phyloP scores from a whole-genome alignment of 2,888 invertebrate species.

The Cabera pusaria region DNA sequence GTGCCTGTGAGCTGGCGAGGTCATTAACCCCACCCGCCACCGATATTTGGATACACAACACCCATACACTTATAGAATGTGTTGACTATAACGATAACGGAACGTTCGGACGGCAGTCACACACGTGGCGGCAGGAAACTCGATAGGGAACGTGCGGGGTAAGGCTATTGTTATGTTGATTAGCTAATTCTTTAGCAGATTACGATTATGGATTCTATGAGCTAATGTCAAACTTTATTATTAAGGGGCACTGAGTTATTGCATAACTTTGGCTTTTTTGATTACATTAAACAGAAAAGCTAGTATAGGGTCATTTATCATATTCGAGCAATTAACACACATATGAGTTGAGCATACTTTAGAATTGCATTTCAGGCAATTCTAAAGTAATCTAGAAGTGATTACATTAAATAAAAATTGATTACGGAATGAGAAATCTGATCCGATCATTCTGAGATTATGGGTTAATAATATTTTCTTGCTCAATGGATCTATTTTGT shows the following conservation, averaged over 20 bases:
- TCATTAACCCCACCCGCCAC: slow-evolving; percentile 69
- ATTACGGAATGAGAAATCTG: too few relatives aligned
- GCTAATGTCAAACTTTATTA: slow-evolving; percentile 3
- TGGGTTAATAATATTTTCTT: too few relatives aligned
- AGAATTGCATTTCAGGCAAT: too few relatives aligned
- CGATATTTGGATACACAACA: slow-evolving; percentile 75
- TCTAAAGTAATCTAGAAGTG: too few relatives aligned
- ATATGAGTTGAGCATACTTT: too few relatives aligned
- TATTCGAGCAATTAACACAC: too few relatives aligned
- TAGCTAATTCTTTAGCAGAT: slow-evolving; percentile 16
- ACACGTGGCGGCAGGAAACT: slow-evolving; percentile 49
- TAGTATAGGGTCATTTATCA: too few relatives aligned
- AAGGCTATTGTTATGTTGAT: slow-evolving; percentile 29
- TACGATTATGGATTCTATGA: slow-evolving; percentile 8
- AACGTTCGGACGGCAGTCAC: slow-evolving; percentile 35
- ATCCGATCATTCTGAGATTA: too few relatives aligned
- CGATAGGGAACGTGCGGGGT: slow-evolving; percentile 32
- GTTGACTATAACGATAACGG: slow-evolving; percentile 59
- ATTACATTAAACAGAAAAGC: too few relatives aligned
- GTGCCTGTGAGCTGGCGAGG: slow-evolving; percentile 60
- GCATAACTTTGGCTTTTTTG: too few relatives aligned
- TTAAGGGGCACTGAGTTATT: background rate
- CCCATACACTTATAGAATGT: slow-evolving; percentile 46
- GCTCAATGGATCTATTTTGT: too few relatives aligned
- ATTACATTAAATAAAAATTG: too few relatives aligned